A percentile compares a stretch with the other conserved stretches of the same genome.
Conservation (phyloP, 2,888 invertebrate genomes). For the Fragum whitleyi region DNA sequence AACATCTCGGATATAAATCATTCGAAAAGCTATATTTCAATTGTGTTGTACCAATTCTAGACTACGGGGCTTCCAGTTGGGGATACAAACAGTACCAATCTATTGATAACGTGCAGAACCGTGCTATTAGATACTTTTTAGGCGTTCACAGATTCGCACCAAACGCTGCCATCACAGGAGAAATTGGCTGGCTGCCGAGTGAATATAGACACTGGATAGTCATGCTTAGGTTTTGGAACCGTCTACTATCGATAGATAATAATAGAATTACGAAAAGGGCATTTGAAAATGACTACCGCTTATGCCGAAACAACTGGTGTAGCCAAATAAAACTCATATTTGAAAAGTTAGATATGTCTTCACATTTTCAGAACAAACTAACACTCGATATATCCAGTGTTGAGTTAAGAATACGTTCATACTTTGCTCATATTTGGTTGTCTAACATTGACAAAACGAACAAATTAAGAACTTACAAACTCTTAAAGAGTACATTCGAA, state of each 20-base stretch:
- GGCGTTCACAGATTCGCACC: conserved; percentile 46
- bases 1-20: conserved; percentile 42
- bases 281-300: conserved; percentile 23
- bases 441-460: background rate
- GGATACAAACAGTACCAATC: conserved; percentile 20
- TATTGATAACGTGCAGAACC: conserved; percentile 34
- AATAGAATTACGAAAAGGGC: conserved; percentile 20
- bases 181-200: conserved; percentile 45
- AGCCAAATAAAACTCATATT: conserved; percentile 16
- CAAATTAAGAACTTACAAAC: conserved; percentile 34
- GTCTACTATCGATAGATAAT: conserved; percentile 26
- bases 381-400: background rate
- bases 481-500: conserved; percentile 9
- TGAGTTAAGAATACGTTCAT: background rate
- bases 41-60: conserved; percentile 35
- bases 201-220: conserved; percentile 25
- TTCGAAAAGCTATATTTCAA: conserved; percentile 38
- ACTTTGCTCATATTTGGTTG: conserved; percentile 5
- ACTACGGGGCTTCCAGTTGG: conserved; percentile 53
- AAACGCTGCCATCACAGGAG: conserved; percentile 32
- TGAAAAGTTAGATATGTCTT: background rate
- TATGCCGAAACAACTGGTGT: conserved; percentile 28
- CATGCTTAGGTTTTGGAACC: conserved; percentile 43
- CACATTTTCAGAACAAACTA: conserved; percentile 5
- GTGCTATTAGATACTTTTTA: conserved; percentile 46